A percentile compares a stretch with the other conserved stretches of the same genome.
These are phyloP conservation scores for Heliconius sara DNA, from an alignment of 2,888 invertebrate species.

Conservation along the genomic window DNA sequence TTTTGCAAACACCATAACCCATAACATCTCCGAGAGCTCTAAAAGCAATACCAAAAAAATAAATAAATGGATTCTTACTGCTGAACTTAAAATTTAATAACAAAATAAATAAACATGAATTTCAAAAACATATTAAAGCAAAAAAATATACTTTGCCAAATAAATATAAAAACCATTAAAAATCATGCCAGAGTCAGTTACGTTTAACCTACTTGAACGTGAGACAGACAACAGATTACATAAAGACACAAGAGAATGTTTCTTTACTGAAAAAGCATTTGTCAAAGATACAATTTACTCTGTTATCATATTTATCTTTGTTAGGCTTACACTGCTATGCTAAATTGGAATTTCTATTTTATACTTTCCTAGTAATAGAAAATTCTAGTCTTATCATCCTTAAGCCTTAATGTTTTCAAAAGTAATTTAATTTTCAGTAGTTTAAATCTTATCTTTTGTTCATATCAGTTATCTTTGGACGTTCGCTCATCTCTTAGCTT, in stretches of 20 bases:
- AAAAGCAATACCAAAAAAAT: slow-evolving; percentile 32
- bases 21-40: slow-evolving; percentile 93
- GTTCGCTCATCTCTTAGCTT: too few species aligned
- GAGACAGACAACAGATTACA: neutral
- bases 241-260: neutral
- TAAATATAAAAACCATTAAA: neutral
- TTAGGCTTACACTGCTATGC: neutral
- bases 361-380: neutral
- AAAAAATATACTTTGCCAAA: neutral
- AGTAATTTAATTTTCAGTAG: slow-evolving; percentile 2
- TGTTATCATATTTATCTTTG: neutral
- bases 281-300: neutral
- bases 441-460: neutral
- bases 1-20: slow-evolving; percentile 86
- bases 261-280: neutral
- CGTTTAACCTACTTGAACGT: neutral
- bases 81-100: neutral
- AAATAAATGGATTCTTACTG: neutral
- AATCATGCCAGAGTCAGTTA: neutral
- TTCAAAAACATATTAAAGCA: neutral
- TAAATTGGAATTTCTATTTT: neutral
- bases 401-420: neutral
- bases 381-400: neutral
- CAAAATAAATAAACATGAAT: neutral
- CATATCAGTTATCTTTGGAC: neutral